Evolutionary conservation across 2,797 vertebrate species (phyloP), one percentile per base, ranked within the genome.

Genomic region (Melanogrammus aeglefinus): DNA sequence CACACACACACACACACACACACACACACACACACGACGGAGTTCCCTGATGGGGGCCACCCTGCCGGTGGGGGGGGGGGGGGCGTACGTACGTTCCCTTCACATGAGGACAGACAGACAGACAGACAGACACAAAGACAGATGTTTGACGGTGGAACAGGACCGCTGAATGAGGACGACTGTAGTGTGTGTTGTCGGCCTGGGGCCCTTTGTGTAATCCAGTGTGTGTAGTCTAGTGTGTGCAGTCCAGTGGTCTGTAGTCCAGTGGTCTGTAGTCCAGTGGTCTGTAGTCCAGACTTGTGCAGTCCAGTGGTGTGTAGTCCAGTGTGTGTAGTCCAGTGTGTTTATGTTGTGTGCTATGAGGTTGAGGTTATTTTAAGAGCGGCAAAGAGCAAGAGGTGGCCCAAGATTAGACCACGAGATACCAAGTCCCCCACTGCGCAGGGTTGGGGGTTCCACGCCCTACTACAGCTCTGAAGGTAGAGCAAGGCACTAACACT

Each of bases 301-400:
- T 38, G 36, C 8, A 84, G 88, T 78, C 57, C 29, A 1, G 57
- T 33, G 75, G 75, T 72, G 88, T 78, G 41, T 51, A 12, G 74
- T n/a, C 81, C 80, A 84, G 86, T 79, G 84, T 82, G 77, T 63
- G 41, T 51, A 12, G 74, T n/a, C 81, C 80, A 84, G 86, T 79
- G 83, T 82, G 77, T 63, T 63, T 33, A 24, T 63, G 51, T 63
- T 21, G n/a, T n/a, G 21, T 63, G 51, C 16, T n/a, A n/a, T 63
- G 51, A 63, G 51, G 51, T 63, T 21, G 51, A 6, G 84, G 85
- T 87, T 92, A 92, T 92, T 92, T 90, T 91, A 88, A 88, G 90
- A 89, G 78, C 86, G 83, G 84, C 0, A 77, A 86, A 85, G 86
- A 88, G 85, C 88, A 87, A 84, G 81, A 87, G 87, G 88, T 88